A percentile compares a stretch with the other conserved stretches of the same genome.
These are phyloP conservation scores for Lampris incognitus DNA, from an alignment of 2,113 vertebrate genomes.

Conservation along the genomic window DNA sequence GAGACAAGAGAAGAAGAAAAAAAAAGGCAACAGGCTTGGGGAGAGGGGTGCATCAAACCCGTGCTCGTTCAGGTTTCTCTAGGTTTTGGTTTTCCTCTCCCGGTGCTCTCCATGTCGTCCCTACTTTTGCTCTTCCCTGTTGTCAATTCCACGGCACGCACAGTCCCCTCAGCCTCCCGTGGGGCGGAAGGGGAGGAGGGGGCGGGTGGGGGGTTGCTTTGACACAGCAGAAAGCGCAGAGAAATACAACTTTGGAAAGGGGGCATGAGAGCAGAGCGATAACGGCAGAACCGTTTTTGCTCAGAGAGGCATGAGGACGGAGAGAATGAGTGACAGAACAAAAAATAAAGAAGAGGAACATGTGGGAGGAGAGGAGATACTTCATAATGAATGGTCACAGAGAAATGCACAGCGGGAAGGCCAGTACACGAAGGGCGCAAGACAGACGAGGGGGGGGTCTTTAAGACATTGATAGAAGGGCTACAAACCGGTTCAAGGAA, in stretches of 20 bases:
- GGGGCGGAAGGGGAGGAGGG: constrained; percentile 20
- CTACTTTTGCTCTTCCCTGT: not conserved
- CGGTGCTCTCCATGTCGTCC: not conserved
- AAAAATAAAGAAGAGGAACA: not conserved
- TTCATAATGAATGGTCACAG: constrained; percentile 44
- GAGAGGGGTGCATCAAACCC: not conserved
- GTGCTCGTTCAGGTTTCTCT: not conserved
- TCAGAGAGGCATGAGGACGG: constrained; percentile 20
- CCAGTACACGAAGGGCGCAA: not conserved
- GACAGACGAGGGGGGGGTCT: too few relatives aligned
- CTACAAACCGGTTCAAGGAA: too few relatives aligned
- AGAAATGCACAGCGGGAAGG: constrained; percentile 20
- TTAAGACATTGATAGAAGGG: too few relatives aligned
- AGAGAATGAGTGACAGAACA: not conserved
- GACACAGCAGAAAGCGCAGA: constrained; percentile 33
- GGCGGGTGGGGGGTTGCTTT: constrained; percentile 30
- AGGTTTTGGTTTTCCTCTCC: constrained; percentile 27
- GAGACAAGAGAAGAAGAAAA: not conserved
- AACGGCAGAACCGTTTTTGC: constrained; percentile 39
- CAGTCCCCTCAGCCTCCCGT: constrained; percentile 34
- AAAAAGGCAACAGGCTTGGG: not conserved
- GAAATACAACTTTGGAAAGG: constrained; percentile 30
- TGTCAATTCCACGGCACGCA: constrained; percentile 20
- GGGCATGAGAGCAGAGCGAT: constrained; percentile 17
- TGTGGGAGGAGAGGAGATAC: constrained; percentile 30